Evolutionary conservation across 23 tunicate species (phyloP).

Genomic region (Trididemnum nubilum): DNA sequence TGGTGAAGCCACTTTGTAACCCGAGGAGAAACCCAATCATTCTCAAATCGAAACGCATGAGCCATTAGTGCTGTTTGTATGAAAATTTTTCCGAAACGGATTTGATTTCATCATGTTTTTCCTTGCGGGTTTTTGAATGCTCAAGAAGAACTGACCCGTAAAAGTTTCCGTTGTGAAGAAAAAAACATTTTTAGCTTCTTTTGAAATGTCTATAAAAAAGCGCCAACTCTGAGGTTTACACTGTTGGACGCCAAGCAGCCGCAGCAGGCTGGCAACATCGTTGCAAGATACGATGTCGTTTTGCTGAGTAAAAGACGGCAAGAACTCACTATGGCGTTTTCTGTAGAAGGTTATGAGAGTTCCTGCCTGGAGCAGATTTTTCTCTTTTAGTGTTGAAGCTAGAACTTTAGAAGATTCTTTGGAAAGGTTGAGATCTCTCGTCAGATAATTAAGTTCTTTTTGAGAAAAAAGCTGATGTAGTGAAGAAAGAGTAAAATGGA

Average conservation of each 20-base stretch:
- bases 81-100: too few species aligned
- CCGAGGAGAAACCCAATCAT: too few species aligned
- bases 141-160: background rate
- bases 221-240: too few species aligned
- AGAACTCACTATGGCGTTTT: too few species aligned
- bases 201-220: background rate
- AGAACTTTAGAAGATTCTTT: background rate
- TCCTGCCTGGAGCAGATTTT: background rate
- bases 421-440: too few species aligned
- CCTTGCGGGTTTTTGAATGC: background rate
- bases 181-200: background rate
- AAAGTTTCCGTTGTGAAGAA: background rate
- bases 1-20: too few species aligned
- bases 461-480: background rate
- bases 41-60: too few species aligned
- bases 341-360: too few species aligned
- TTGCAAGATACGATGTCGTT: background rate
- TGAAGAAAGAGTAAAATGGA: background rate
- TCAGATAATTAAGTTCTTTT: background rate
- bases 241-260: background rate
- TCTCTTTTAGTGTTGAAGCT: background rate
- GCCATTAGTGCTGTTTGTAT: too few species aligned
- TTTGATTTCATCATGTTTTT: too few species aligned
- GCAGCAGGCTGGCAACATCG: constrained; percentile 1
- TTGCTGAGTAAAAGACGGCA: background rate